Percentiles rank a stretch among this genome's conserved stretches.
These are phyloP conservation scores for Ceratosolen fusciceps DNA, from an alignment of 1,140 invertebrate genomes.

Conservation along the genomic window DNA sequence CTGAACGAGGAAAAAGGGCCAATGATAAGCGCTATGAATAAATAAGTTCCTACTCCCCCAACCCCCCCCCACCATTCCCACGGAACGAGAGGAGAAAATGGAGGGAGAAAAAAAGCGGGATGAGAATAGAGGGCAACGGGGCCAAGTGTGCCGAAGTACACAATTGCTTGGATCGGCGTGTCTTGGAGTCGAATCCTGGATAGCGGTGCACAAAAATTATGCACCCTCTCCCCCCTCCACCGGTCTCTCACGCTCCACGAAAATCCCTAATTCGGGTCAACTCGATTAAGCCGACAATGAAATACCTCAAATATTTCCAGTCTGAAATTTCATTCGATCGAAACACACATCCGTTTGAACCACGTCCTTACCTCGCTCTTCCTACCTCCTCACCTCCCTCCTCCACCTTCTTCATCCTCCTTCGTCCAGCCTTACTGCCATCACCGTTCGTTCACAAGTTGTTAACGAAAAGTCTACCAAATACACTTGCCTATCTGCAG, in stretches of 20 bases:
- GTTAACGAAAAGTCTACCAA: neutral
- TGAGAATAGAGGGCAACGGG: constrained; percentile 9
- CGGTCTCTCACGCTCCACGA: neutral
- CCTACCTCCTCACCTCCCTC: neutral
- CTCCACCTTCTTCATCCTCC: neutral
- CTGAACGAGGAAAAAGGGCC: constrained; percentile 29
- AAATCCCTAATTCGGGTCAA: constrained; percentile 33
- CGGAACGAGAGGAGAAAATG: no score
- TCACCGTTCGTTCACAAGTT: neutral
- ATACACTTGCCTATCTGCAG: neutral
- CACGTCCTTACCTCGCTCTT: neutral
- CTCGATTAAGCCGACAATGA: constrained; percentile 35
- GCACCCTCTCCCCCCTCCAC: no score
- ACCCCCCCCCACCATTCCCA: no score
- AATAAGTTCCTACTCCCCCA: constrained; percentile 48
- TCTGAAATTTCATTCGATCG: constrained; percentile 28
- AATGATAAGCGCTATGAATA: constrained; percentile 16
- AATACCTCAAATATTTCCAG: constrained; percentile 36
- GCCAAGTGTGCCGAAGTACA: constrained; percentile 48
- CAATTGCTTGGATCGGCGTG: constrained; percentile 42
- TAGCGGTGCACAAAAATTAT: constrained; percentile 14
- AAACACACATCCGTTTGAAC: neutral
- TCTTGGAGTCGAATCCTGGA: constrained; percentile 32
- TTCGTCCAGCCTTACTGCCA: neutral
- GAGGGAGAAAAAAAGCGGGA: neutral